A percentile compares a stretch with the other conserved stretches of the same genome.
These are phyloP conservation scores for Copidosoma floridanum DNA, from an alignment of 1,140 invertebrate species.

Conservation along the genomic window DNA sequence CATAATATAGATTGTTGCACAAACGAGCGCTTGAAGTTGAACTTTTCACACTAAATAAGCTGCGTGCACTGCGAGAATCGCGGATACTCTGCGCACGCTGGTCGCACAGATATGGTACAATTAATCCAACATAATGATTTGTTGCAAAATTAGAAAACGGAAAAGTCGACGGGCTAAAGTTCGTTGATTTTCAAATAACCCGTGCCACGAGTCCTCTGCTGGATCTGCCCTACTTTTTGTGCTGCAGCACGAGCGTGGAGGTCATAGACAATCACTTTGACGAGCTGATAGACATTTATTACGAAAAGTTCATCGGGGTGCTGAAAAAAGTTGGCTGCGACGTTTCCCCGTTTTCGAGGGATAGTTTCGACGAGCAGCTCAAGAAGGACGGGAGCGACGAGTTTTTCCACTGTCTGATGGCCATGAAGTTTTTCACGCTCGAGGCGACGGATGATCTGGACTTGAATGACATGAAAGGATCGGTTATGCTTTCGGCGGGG, in stretches of 20 bases:
- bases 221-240: slow-evolving; percentile 5
- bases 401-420: slow-evolving; percentile 4
- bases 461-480: not conserved
- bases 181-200: slow-evolving; percentile 4
- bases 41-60: too few relatives aligned
- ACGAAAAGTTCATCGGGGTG: not conserved
- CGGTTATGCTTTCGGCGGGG: not conserved
- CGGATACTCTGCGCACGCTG: too few relatives aligned
- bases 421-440: slow-evolving; percentile 5
- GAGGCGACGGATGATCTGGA: not conserved
- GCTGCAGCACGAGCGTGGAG: not conserved
- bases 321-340: not conserved
- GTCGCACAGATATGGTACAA: too few relatives aligned
- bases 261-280: not conserved
- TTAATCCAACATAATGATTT: too few relatives aligned
- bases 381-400: not conserved
- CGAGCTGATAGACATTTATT: not conserved
- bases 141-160: not conserved
- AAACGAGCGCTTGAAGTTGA: too few relatives aligned
- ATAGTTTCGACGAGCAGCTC: slow-evolving; percentile 5
- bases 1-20: too few relatives aligned
- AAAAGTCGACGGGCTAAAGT: not conserved
- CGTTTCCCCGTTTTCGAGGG: not conserved
- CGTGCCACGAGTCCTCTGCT: not conserved
- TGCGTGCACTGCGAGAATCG: too few relatives aligned